Conservation (phyloP, 2,113 vertebrate species). For the Microtus pennsylvanicus region DNA sequence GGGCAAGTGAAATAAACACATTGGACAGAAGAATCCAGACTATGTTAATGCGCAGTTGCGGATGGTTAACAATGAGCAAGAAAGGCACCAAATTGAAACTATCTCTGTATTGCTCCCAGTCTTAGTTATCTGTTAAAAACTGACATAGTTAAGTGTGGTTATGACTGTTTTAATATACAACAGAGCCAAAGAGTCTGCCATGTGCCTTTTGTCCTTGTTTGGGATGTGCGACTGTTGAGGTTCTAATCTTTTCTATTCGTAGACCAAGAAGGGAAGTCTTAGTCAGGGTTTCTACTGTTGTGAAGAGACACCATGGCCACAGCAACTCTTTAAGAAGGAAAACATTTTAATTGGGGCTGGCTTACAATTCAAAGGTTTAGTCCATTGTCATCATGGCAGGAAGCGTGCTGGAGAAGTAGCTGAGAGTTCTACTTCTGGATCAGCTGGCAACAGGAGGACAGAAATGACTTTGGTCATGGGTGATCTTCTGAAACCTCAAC, state of each 20-base stretch:
- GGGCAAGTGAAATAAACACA: background rate
- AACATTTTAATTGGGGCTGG: background rate
- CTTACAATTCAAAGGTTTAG: background rate
- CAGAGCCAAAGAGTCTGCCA: background rate
- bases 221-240: background rate
- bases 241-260: background rate
- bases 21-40: slow-evolving; percentile 33
- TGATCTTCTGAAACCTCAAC: background rate
- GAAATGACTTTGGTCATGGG: background rate
- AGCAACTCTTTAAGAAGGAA: background rate
- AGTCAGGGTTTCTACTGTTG: background rate
- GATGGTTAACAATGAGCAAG: slow-evolving; percentile 38
- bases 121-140: slow-evolving; percentile 38
- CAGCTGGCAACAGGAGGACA: background rate
- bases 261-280: background rate
- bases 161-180: slow-evolving; percentile 4
- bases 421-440: background rate
- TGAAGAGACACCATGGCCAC: background rate
- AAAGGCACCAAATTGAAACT: background rate
- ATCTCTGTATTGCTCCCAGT: slow-evolving; percentile 7
- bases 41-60: slow-evolving; percentile 2
- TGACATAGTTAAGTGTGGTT: background rate
- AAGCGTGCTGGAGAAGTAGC: background rate
- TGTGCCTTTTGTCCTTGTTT: background rate
- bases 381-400: background rate